These are phyloP conservation scores for Drosophila miranda DNA, from an alignment of 1,140 invertebrate species.

Conservation along the genomic window DNA sequence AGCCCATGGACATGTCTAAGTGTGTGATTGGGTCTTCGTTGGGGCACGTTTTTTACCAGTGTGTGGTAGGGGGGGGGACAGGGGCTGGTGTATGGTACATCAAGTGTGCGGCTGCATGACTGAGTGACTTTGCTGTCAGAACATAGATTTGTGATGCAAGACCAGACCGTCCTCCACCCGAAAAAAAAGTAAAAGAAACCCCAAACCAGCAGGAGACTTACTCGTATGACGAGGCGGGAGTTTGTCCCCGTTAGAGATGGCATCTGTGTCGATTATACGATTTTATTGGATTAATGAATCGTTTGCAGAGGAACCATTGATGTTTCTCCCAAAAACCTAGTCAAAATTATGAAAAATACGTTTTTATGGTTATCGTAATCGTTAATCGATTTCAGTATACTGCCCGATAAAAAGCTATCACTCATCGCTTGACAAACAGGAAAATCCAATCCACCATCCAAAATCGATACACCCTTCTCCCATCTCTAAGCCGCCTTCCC, in stretches of 20 bases:
- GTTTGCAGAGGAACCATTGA: too few species aligned
- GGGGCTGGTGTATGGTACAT: conserved; percentile 14
- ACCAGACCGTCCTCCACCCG: conserved; percentile 1
- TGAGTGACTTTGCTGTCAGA: conserved; percentile 72
- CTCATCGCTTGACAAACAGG: not conserved
- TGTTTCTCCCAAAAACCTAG: too few species aligned
- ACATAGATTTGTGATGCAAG: conserved; percentile 60
- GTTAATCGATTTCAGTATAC: too few species aligned
- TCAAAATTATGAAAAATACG: too few species aligned
- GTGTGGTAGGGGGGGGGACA: not conserved
- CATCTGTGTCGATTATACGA: not conserved
- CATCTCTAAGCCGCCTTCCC: conserved; percentile 42
- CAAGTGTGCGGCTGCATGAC: conserved; percentile 73
- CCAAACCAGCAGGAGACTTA: conserved; percentile 32
- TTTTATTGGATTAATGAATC: too few species aligned
- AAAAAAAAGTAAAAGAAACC: conserved; percentile 27
- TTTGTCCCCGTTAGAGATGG: conserved; percentile 38
- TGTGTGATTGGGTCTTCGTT: conserved; percentile 44
- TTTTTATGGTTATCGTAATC: too few species aligned
- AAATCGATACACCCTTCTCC: not conserved
- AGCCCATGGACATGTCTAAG: conserved; percentile 52
- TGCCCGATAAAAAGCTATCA: not conserved
- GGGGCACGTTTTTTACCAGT: conserved; percentile 1
- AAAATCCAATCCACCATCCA: not conserved
- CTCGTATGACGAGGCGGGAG: conserved; percentile 57